Evolutionary conservation across 2,888 invertebrate genomes (phyloP).

Genomic region (Masnerella sp.): DNA sequence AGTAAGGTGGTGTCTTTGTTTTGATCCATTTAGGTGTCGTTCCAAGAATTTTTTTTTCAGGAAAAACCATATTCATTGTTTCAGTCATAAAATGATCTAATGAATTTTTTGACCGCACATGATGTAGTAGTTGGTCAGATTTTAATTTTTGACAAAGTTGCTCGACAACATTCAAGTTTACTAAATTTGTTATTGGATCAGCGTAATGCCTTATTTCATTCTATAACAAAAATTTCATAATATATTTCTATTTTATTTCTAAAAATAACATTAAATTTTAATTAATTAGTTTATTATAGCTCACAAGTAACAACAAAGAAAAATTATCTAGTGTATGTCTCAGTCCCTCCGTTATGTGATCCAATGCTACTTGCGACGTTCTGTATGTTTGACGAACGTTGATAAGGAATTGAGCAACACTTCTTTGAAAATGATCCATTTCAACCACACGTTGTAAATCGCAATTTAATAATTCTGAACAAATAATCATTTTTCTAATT

Average conservation of each 20-base stretch:
- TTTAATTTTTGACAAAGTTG: background rate
- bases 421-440: no score
- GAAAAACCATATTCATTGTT: slow-evolving; percentile 5
- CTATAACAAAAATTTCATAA: background rate
- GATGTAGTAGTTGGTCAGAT: background rate
- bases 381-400: no score
- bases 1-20: slow-evolving; percentile 1
- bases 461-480: no score
- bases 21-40: background rate
- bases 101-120: slow-evolving; percentile 8
- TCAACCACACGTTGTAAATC: no score
- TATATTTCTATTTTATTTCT: background rate
- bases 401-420: no score
- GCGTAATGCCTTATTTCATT: background rate
- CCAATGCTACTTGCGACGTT: no score
- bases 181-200: background rate
- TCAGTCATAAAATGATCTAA: slow-evolving; percentile 12
- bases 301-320: no score
- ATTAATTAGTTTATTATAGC: background rate
- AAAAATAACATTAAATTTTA: background rate
- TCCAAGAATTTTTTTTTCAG: background rate
- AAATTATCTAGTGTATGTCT: no score
- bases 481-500: no score
- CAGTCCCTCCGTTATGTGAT: no score
- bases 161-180: background rate